Evolutionary conservation across 1,140 invertebrate genomes (phyloP), one percentile per base, ranked within the genome.

Genomic region (Paraescarpia echinospica): DNA sequence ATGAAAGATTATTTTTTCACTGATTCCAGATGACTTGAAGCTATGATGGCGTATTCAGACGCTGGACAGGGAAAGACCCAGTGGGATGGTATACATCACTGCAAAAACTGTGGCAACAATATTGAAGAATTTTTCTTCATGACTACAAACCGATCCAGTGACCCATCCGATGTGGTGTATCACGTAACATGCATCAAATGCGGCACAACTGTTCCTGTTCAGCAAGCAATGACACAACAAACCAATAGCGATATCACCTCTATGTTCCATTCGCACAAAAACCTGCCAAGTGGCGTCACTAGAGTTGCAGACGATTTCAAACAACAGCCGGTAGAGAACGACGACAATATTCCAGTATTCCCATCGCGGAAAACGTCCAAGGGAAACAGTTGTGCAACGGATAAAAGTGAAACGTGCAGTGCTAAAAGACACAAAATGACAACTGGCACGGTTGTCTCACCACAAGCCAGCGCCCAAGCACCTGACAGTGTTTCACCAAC

Each of bases 91-190:
- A 31, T 18, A 77, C 27, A 77, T 77, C 59, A 77, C 18, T 77
- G 59, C 59, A 77, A 77, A 31, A 77, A 77, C 14, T 77, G 59
- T 77, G 59, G 59, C 27, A 77, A 77, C 59, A 27, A 77, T 27
- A 77, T 77, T 31, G 59, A 77, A 0, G 59, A 77, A 77, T 77
- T 22, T 77, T 77, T 93, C 34, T 91, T 92, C 35, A 77, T 91
- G 91, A 92, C 92, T 41, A 89, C 91, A n/a, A 91, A 91, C 33
- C 92, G 90, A 91, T 88, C 51, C 34, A 90, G 18, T 91, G 33
- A 33, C 34, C 34, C 35, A 77, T 89, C n/a, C 91, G 77, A 77
- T 77, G 14, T 27, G 14, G 22, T 27, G 22, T 77, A 31, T 31
- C 27, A 77, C 4, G 22, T 31, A 77, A 31, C 14, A 18, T 77